Evolutionary conservation across 2,888 invertebrate species (phyloP), one percentile per base, ranked within the genome.

Genomic region (Galeruca laticollis): DNA sequence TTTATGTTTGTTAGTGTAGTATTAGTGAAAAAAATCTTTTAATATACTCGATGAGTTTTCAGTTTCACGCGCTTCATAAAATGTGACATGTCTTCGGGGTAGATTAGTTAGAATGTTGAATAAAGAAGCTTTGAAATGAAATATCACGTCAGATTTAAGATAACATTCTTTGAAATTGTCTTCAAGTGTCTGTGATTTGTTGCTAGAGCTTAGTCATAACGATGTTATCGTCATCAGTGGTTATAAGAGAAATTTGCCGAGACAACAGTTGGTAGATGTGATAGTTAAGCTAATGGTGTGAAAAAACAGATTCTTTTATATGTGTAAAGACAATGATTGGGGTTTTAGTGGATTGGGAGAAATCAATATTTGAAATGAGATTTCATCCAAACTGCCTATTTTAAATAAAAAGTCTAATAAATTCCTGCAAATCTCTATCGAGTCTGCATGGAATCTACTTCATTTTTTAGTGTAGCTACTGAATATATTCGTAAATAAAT

Each of bases 151-250:
- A 56, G 64, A 64, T 64, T 49, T 15, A 5, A 64, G 64, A 64
- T 64, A 64, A 64, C 64, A 64, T 64, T 64, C 64, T 64, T 64
- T 47, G 64, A 57, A 43, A 57, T 64, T 64, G 64, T 64, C 64
- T 64, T 64, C 64, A 49, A 47, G 64, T 64, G 56, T 33, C 43
- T 56, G 64, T 56, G 63, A 54, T 52, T 62, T 64, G 56, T 57
- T 57, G 56, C 18, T 56, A 9, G 56, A 64, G 54, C 40, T 64
- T 62, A 62, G 49, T 49, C 49, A 37, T 15, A 47, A 47, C 47
- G 64, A 64, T 64, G 56, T 57, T 64, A 64, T 64, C 64, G 26
- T 18, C 52, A 52, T 57, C 43, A 21, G 26, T 10, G 54, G 56
- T 64, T 57, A 57, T 54, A 43, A 54, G 54, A 63, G 43, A 60